Evolutionary conservation across 2,888 invertebrate genomes (phyloP), one percentile per base, ranked within the genome.

Genomic region (Andrena camellia): DNA sequence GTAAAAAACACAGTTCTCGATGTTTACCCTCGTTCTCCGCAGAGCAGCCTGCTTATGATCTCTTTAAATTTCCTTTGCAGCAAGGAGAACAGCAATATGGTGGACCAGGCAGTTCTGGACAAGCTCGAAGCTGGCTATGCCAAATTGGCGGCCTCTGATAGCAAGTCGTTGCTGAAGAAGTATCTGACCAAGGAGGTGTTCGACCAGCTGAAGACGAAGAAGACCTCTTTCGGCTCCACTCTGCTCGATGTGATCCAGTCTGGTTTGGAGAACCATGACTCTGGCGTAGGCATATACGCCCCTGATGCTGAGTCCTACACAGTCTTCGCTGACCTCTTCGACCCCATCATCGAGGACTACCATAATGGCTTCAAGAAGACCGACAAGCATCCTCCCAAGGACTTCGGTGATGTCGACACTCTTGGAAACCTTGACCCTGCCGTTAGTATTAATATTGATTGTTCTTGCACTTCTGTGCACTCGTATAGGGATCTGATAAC

Each of bases 281-380:
- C 98, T 88, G 98, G 99, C 92, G 98, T 99, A 86, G 99, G 99
- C 94, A 97, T 99, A 95, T 99, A 99, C 94, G 99, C 99, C 79
- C 99, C 99, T 81, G 99, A 99, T 94, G 99, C 99, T 86, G 99
- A 99, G 95, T 95, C 99, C 75, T 99, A 99, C 96, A 97, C 97
- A 90, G 96, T 97, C 76, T 99, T 99, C 95, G 96, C 97, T 86
- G 98, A 97, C 78, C 96, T 99, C 90, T 99, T 99, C 95, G 98
- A 99, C 95, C 99, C 99, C 94, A 97, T 99, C 95, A 99, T 99
- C 94, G 98, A 98, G 94, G 99, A 99, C 94, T 99, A 99, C 96
- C 99, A 99, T 95, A 96, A 96, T 94, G 99, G 99, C 91, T 99
- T 99, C 96, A 98, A 97, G 96, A 97, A 98, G 95, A 96, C 97